Conservation (phyloP, 2,113 vertebrate genomes). For the Gymnogyps californianus region DNA sequence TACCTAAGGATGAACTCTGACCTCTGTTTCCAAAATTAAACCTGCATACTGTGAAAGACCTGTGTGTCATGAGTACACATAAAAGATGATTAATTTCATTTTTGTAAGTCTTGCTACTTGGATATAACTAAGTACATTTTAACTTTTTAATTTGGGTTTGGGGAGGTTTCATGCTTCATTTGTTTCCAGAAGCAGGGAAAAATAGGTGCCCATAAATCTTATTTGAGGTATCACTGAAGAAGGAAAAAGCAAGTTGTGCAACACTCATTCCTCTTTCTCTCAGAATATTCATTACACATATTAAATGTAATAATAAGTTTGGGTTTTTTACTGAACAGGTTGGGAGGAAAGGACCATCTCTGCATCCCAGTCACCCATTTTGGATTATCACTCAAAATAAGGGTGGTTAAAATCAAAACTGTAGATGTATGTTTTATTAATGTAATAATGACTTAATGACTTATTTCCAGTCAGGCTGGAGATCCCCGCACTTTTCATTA, state of each 20-base stretch:
- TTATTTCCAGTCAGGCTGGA: background rate
- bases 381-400: background rate
- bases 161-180: background rate
- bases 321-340: background rate
- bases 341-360: background rate
- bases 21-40: background rate
- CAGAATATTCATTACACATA: background rate
- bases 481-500: rapidly evolving
- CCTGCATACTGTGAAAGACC: background rate
- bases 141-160: background rate
- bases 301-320: background rate
- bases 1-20: background rate
- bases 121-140: background rate
- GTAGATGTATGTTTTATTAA: background rate
- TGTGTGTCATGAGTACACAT: background rate
- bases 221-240: background rate
- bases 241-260: background rate
- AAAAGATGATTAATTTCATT: background rate
- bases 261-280: background rate
- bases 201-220: background rate
- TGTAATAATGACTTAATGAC: too few species aligned
- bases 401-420: background rate
- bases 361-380: background rate
- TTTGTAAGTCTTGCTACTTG: background rate
- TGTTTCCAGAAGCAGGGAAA: background rate